phyloP scores from a whole-genome alignment of 1,140 invertebrate species.

The Hestina assimilis region DNA sequence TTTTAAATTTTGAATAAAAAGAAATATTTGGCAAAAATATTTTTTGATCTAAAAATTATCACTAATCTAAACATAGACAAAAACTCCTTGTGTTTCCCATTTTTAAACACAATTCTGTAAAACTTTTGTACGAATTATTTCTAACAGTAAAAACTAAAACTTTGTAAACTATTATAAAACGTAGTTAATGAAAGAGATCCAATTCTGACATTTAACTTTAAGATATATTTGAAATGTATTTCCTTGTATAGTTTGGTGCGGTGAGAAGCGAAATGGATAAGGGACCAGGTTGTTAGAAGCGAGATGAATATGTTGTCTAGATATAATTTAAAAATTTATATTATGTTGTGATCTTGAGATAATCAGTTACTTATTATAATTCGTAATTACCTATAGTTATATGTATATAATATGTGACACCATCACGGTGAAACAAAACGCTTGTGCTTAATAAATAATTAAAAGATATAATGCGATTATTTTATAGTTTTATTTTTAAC shows the following conservation, averaged over 20 bases:
- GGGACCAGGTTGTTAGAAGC: constrained; percentile 59
- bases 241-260: constrained; percentile 41
- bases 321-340: constrained; percentile 50
- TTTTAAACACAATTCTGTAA: too few relatives aligned
- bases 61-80: too few relatives aligned
- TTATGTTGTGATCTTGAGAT: constrained; percentile 62
- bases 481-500: constrained; percentile 22
- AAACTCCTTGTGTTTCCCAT: too few relatives aligned
- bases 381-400: constrained; percentile 44
- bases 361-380: constrained; percentile 57
- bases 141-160: too few relatives aligned
- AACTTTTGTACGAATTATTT: too few relatives aligned
- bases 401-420: constrained; percentile 39
- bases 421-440: constrained; percentile 45
- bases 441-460: constrained; percentile 72
- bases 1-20: too few relatives aligned
- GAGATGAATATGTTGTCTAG: constrained; percentile 48
- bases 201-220: too few relatives aligned
- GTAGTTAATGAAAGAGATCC: too few relatives aligned
- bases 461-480: constrained; percentile 61
- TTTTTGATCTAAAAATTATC: too few relatives aligned
- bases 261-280: constrained; percentile 32
- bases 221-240: constrained; percentile 4
- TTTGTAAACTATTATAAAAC: too few relatives aligned
- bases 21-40: too few relatives aligned